A percentile compares a stretch with the other conserved stretches of the same genome.
These are phyloP conservation scores for Epiblema foenella DNA, from an alignment of 2,888 invertebrate species.

Conservation along the genomic window DNA sequence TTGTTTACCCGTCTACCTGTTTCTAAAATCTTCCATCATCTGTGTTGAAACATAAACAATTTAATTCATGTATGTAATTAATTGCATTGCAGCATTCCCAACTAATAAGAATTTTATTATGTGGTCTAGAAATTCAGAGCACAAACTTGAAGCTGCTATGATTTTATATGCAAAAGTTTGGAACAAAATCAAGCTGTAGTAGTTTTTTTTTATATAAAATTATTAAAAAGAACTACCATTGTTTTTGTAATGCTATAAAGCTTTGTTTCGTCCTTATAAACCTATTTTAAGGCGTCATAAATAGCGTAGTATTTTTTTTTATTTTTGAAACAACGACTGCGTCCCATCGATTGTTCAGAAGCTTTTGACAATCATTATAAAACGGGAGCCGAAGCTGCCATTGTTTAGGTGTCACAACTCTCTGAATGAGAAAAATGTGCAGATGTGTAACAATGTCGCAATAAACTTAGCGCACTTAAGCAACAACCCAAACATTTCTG, in stretches of 20 bases:
- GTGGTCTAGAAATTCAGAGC: not conserved
- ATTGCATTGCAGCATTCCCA: too few relatives aligned
- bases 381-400: conserved; percentile 75
- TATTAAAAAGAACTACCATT: not conserved
- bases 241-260: not conserved
- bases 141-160: not conserved
- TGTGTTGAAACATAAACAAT: too few relatives aligned
- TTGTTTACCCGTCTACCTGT: not conserved
- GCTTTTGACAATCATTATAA: conserved; percentile 61
- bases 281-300: conserved; percentile 22
- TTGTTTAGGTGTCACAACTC: conserved; percentile 75
- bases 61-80: too few relatives aligned
- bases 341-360: conserved; percentile 44
- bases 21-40: not conserved
- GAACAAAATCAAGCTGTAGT: not conserved
- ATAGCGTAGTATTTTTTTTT: conserved; percentile 18
- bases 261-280: conserved; percentile 15
- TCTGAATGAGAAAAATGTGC: conserved; percentile 67
- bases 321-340: conserved; percentile 19
- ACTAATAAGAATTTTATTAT: too few relatives aligned
- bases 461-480: conserved; percentile 75
- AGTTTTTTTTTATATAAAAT: not conserved
- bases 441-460: conserved; percentile 75
- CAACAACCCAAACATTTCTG: conserved; percentile 76
- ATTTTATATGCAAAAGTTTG: not conserved